Conservation (phyloP, 2,888 invertebrate genomes). For the Noctua fimbriata region DNA sequence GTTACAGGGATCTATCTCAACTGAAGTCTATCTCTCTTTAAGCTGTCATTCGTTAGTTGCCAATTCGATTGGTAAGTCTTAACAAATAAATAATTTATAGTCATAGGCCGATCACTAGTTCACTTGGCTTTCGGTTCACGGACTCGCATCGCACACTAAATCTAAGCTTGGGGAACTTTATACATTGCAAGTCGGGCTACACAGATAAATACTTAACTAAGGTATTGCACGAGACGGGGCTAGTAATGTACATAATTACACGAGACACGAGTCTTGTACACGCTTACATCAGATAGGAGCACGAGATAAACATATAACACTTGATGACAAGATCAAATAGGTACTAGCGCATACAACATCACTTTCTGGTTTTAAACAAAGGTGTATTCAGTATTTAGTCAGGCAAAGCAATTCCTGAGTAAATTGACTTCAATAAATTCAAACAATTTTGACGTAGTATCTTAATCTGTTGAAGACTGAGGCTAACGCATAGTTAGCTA, state of each 20-base stretch:
- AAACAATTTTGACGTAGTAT: background rate
- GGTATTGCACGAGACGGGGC: slow-evolving; percentile 88
- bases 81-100: background rate
- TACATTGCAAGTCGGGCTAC: slow-evolving; percentile 86
- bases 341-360: background rate
- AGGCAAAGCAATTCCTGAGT: background rate
- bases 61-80: slow-evolving; percentile 27
- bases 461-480: background rate
- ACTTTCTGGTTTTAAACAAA: background rate
- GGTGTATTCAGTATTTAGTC: background rate
- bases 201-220: slow-evolving; percentile 89
- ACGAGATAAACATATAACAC: slow-evolving; percentile 9
- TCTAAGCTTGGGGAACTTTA: slow-evolving; percentile 76
- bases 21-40: background rate
- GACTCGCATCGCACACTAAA: slow-evolving; percentile 45
- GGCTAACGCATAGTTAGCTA: background rate
- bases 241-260: slow-evolving; percentile 89
- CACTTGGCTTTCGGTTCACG: slow-evolving; percentile 20
- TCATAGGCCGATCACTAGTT: slow-evolving; percentile 25
- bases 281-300: background rate
- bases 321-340: background rate
- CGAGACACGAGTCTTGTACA: slow-evolving; percentile 64
- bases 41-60: background rate
- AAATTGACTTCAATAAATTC: background rate
- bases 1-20: too few species aligned